Evolutionary conservation across 35 echinoderm and acorn worm genomes (phyloP), one percentile per base, ranked within the genome.

Genomic region (Heliocidaris erythrogramma): DNA sequence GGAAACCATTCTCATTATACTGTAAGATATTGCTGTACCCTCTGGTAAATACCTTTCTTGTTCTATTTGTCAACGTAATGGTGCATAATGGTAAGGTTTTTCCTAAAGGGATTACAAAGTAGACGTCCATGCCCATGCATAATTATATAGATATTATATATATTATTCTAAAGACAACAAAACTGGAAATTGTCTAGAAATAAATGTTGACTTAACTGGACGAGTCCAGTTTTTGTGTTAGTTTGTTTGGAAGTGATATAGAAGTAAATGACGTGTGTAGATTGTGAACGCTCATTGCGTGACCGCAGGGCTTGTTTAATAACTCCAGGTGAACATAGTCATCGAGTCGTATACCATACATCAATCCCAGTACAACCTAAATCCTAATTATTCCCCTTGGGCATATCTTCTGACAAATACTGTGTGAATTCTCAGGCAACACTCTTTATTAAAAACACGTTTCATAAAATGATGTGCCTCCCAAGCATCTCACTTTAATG

Each of bases 341-440:
- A 78, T 78, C 65, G 65, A 78, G 65, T 24, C 65, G 65, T 78
- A 78, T 78, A 78, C n/a, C n/a, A 78, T 78, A 78, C 52, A 56
- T 56, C 52, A 56, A 10, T 56, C 52, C 14, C 10, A 27, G 65
- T 78, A 78, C 65, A n/a, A 17, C 65, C 65, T 18, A 27, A n/a
- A 78, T 3, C 65, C 27, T 78, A 78, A 78, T 78, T 78, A 78
- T n/a, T 78, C 18, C 65, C 65, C n/a, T 24, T n/a, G 65, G 65
- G 65, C 65, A 21, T 78, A 78, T 78, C 65, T 78, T 27, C 18
- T 78, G 65, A 78, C 65, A 78, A 7, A 78, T 78, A 78, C 27
- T 78, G 4, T 17, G 65, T 78, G 21, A 78, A 78, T 27, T 78
- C 65, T 78, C 14, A n/a, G 65, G 65, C 65, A 78, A 78, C 27